Evolutionary conservation across 2,113 vertebrate genomes (phyloP).

Genomic region (Blennius ocellaris): DNA sequence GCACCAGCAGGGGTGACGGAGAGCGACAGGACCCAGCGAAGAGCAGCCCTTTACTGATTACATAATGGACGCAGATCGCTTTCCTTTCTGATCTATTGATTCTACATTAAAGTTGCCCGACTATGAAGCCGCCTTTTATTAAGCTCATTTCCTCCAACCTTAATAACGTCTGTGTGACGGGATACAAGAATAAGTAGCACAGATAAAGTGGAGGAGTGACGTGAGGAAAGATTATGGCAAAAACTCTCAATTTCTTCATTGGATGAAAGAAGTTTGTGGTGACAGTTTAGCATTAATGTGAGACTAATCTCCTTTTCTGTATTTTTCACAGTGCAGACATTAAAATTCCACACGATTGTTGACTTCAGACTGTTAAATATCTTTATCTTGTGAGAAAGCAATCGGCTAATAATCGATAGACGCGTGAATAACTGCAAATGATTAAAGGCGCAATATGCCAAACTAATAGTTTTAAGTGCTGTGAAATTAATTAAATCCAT

Average conservation of each 20-base stretch:
- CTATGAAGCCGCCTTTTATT: constrained; percentile 34
- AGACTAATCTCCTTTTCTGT: too few species aligned
- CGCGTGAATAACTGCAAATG: too few species aligned
- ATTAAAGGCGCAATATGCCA: too few species aligned
- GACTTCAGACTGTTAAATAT: too few species aligned
- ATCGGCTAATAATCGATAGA: too few species aligned
- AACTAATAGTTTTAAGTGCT: too few species aligned
- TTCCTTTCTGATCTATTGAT: constrained; percentile 14
- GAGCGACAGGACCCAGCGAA: neutral
- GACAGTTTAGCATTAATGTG: neutral
- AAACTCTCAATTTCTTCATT: neutral
- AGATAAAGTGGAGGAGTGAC: constrained; percentile 3
- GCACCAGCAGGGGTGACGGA: neutral
- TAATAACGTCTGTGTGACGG: neutral
- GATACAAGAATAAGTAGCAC: neutral
- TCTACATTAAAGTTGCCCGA: neutral
- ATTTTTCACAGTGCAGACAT: too few species aligned
- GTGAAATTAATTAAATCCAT: too few species aligned
- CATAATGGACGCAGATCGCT: constrained; percentile 4
- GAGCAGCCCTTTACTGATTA: neutral
- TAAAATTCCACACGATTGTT: too few species aligned
- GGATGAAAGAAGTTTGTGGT: neutral
- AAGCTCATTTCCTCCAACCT: neutral
- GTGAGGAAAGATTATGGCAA: neutral
- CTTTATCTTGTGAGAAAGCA: too few species aligned